Conservation (phyloP, 2,113 vertebrate species). For the Calidris pugnax region DNA sequence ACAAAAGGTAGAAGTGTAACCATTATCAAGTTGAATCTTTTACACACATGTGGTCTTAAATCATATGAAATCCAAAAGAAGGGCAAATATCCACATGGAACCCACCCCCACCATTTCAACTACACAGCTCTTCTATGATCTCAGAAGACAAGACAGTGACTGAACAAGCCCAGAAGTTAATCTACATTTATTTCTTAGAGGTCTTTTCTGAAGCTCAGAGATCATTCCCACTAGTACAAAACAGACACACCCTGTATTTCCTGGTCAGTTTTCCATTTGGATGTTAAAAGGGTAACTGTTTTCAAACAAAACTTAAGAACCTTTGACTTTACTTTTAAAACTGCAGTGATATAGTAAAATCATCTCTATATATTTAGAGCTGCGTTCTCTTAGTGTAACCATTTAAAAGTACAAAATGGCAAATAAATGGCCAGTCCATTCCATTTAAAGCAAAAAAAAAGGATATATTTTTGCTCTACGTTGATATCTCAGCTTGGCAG, state of each 20-base stretch:
- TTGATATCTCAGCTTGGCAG: neutral
- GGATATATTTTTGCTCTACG: neutral
- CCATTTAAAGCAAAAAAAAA: neutral
- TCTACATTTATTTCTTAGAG: neutral
- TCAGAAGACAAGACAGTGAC: neutral
- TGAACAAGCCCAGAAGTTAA: neutral
- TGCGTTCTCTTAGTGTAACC: neutral
- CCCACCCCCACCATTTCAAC: neutral
- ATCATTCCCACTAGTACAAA: neutral
- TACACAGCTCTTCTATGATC: neutral
- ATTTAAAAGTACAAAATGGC: neutral
- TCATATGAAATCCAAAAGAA: neutral
- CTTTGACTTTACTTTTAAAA: neutral
- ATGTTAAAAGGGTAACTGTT: neutral
- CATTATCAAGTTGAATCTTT: neutral
- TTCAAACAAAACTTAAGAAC: neutral
- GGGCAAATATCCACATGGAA: neutral
- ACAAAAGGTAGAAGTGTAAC: conserved; percentile 26
- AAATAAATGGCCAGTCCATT: neutral
- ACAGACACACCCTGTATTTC: neutral
- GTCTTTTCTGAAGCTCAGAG: neutral
- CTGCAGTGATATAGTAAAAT: neutral
- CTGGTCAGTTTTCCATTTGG: neutral
- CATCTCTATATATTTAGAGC: neutral
- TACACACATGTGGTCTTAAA: neutral